These are phyloP conservation scores for Alcis repandata DNA, from an alignment of 2,888 invertebrate genomes.

Conservation along the genomic window DNA sequence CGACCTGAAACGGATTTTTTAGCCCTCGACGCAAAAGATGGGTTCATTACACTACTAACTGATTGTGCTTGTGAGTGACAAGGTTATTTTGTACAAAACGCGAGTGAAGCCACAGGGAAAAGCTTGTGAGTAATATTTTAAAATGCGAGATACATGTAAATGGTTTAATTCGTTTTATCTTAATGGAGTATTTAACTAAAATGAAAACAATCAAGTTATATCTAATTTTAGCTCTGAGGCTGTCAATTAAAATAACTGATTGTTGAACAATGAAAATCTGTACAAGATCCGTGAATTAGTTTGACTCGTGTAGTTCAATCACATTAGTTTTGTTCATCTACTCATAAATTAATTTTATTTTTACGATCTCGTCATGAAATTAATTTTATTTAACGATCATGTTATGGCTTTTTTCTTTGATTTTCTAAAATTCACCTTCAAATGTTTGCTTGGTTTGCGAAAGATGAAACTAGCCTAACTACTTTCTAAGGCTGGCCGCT, in stretches of 20 bases:
- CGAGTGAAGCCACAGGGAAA: too few relatives aligned
- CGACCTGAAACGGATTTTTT: too few relatives aligned
- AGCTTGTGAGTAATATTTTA: not conserved
- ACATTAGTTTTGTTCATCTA: not conserved
- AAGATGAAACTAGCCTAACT: constrained; percentile 35
- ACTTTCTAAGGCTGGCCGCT: constrained; percentile 37
- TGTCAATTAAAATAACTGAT: not conserved
- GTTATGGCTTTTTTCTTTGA: not conserved
- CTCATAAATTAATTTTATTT: not conserved
- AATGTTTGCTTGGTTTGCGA: constrained; percentile 10
- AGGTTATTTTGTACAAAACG: too few relatives aligned
- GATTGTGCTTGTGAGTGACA: too few relatives aligned
- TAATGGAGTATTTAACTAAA: not conserved
- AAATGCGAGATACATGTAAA: not conserved
- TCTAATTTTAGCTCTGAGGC: not conserved
- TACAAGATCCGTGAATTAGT: not conserved
- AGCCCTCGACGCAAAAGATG: too few relatives aligned
- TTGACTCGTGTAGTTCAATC: constrained; percentile 7
- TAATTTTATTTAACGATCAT: not conserved
- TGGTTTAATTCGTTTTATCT: not conserved
- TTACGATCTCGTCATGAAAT: constrained; percentile 2
- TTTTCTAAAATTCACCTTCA: constrained; percentile 2
- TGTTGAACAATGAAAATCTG: not conserved
- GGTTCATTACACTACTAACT: too few relatives aligned
- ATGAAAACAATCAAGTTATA: not conserved